Evolutionary conservation across 1,140 invertebrate genomes (phyloP).

Genomic region (Caenorhabditis latens): DNA sequence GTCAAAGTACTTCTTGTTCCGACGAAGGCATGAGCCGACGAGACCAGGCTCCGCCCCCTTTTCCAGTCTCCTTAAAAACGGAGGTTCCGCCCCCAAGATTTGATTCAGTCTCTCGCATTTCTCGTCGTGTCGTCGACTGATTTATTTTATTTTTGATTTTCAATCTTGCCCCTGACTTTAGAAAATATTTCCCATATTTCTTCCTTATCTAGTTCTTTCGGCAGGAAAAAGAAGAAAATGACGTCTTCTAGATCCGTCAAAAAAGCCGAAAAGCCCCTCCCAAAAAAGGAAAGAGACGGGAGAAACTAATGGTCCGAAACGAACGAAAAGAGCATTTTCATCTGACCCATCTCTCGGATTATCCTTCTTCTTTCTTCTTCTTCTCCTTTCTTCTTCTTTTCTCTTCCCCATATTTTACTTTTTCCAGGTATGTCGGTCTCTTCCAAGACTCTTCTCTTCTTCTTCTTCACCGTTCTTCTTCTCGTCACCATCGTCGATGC

Average conservation of each 20-base stretch:
- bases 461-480: conserved; percentile 34
- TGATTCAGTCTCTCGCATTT: no score
- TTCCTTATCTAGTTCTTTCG: no score
- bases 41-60: neutral
- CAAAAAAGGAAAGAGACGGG: neutral
- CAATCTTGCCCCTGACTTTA: no score
- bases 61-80: neutral
- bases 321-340: neutral
- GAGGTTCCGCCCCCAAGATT: neutral
- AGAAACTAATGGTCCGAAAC: neutral
- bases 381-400: neutral
- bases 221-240: neutral
- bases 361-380: neutral
- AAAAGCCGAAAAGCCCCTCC: neutral
- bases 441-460: conserved; percentile 6
- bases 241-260: neutral
- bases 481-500: conserved; percentile 31
- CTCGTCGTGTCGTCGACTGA: no score
- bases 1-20: no score
- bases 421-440: neutral
- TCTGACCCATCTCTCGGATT: no score
- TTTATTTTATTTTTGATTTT: no score
- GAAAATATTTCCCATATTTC: no score
- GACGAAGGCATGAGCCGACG: no score
- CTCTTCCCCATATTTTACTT: neutral